phyloP scores from a whole-genome alignment of 2,797 vertebrate species.

The Tapirus indicus region DNA sequence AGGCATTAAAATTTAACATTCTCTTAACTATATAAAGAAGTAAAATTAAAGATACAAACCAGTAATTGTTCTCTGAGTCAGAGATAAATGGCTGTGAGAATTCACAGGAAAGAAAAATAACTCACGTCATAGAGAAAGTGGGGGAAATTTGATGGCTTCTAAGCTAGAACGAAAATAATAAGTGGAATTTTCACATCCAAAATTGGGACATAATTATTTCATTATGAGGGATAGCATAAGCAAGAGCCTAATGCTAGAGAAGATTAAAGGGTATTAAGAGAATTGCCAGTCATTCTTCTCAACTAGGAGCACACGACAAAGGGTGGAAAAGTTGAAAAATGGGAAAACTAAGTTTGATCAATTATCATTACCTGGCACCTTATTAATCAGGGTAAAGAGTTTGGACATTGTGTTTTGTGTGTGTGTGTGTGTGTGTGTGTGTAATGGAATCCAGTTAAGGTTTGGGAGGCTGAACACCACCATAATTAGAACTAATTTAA shows the following conservation, averaged over 20 bases:
- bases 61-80: not conserved
- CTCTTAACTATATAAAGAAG: not conserved
- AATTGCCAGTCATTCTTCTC: not conserved
- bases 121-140: not conserved
- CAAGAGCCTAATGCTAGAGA: not conserved
- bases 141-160: not conserved
- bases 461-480: not conserved
- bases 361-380: not conserved
- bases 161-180: not conserved
- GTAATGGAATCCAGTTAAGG: not conserved
- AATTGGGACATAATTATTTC: not conserved
- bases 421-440: not conserved
- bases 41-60: not conserved
- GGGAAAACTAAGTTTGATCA: not conserved
- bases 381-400: not conserved
- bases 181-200: not conserved
- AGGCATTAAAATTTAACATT: not conserved
- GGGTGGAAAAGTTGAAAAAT: not conserved
- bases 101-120: not conserved
- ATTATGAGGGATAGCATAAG: not conserved
- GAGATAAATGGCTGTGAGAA: not conserved
- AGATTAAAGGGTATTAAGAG: not conserved
- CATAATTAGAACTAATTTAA: not conserved
- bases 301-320: not conserved
- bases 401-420: not conserved